Base-by-base conservation (phyloP, 1,140 invertebrate genomes). In the Drosophila leontia region DNA sequence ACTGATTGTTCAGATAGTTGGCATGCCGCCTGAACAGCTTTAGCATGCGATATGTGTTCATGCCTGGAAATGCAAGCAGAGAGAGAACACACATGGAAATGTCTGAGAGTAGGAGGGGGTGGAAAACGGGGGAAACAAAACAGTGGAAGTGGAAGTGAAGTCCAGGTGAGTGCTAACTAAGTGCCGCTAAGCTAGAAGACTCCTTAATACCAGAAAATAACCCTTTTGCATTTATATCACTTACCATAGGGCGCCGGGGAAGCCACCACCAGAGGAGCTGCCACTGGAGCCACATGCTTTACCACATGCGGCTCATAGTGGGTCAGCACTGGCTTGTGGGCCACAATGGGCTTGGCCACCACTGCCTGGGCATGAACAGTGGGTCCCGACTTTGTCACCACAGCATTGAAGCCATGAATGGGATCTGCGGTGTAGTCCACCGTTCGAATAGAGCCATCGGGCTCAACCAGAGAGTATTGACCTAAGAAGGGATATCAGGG, bases 371-470 rank as follows among this genome's bases (percentile, higher is more conserved):
- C 86, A 55, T 94, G 94, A 37, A 94, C 87, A 56, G 93, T 94
- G 47, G 95, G 94, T 5, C 92, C 94, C 11, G 93, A 94, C 80
- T 94, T 94, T 2, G 93, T 93, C 0, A 95, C 94, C 3, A 94
- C 93, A 5, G 94, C 94, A 71, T 95, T 94, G 80, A 94, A 95
- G 8, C 94, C 94, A 62, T 94, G 93, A 29, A 94, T 90, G 0
- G 94, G 68, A 65, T 95, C 94, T 0, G 94, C 94, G 3, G 94
- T 95, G 77, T 95, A 95, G 68, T 95, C 94, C 13, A 95, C 95
- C 17, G 94, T 95, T 53, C 96, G 93, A 12, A 95, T 94, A 15
- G 95, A 94, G 45, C 96, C 96, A 76, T 96, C 96, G 17, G 96
- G 94, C 82, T 96, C 95, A 29, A 96, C 93, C 35, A 96, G 92